Percentiles rank a stretch among this genome's conserved stretches.
phyloP scores from a whole-genome alignment of 1,140 invertebrate species.

The Tetranychus cinnabarinus region DNA sequence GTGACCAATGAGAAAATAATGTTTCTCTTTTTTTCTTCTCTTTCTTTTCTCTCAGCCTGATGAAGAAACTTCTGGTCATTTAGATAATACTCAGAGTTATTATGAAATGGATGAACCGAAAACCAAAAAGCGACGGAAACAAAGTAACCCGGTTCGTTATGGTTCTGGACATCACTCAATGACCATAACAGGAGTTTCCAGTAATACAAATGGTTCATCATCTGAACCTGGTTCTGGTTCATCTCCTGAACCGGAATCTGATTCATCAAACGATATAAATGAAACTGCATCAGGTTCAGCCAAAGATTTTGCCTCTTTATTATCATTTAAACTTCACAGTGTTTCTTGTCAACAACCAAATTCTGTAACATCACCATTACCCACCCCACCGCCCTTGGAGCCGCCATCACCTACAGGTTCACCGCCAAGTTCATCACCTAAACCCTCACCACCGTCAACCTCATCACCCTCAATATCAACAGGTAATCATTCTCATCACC shows the following conservation, averaged over 20 bases:
- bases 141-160: background rate
- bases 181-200: background rate
- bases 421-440: too few species aligned
- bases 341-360: slow-evolving; percentile 6
- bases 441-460: background rate
- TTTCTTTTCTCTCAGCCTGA: too few species aligned
- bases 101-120: background rate
- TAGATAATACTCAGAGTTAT: too few species aligned
- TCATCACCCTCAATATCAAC: too few species aligned
- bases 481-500: background rate
- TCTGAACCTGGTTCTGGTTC: background rate
- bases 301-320: slow-evolving; percentile 1
- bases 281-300: background rate
- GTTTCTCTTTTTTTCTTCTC: too few species aligned
- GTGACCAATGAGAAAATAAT: too few species aligned
- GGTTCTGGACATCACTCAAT: background rate
- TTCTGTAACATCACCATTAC: too few species aligned
- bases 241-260: background rate
- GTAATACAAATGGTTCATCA: background rate
- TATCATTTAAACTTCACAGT: slow-evolving; percentile 8
- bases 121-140: background rate
- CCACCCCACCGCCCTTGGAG: too few species aligned
- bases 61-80: too few species aligned
- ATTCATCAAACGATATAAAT: background rate
- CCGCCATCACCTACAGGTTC: too few species aligned